phyloP scores from a whole-genome alignment of 64 coral and sea anemone genomes.

The Pachyseris speciosa region DNA sequence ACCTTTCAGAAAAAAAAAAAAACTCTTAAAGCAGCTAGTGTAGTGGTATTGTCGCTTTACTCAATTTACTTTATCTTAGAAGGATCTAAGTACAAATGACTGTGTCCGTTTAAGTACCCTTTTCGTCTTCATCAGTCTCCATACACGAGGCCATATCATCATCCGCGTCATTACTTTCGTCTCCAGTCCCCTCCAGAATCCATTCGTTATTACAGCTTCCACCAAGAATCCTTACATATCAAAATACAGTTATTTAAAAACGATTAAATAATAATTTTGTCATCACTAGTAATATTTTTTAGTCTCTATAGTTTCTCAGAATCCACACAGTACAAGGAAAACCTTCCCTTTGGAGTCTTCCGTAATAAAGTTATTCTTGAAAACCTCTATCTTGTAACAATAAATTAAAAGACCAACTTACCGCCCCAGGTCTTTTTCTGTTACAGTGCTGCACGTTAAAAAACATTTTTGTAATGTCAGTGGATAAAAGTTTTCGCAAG shows the following conservation, averaged over 20 bases:
- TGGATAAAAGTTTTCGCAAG: too few species aligned
- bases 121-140: conserved; percentile 31
- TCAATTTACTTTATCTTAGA: too few species aligned
- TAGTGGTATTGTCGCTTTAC: too few species aligned
- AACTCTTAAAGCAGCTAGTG: too few species aligned
- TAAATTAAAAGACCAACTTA: too few species aligned
- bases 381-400: too few species aligned
- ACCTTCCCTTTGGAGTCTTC: too few species aligned
- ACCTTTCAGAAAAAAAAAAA: too few species aligned
- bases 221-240: conserved; percentile 75
- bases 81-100: too few species aligned
- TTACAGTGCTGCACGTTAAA: conserved; percentile 41
- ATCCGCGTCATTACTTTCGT: neutral
- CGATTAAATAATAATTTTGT: neutral
- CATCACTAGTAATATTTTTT: neutral
- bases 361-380: too few species aligned
- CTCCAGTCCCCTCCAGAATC: conserved; percentile 38
- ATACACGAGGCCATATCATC: conserved; percentile 1
- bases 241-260: neutral
- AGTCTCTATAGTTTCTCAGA: too few species aligned
- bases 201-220: conserved; percentile 73
- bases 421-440: conserved; percentile 81
- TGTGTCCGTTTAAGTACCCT: conserved; percentile 15
- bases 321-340: neutral
- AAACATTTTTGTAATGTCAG: neutral